These are phyloP conservation scores for Chelon labrosus DNA, from an alignment of 2,797 vertebrate genomes.

Conservation along the genomic window DNA sequence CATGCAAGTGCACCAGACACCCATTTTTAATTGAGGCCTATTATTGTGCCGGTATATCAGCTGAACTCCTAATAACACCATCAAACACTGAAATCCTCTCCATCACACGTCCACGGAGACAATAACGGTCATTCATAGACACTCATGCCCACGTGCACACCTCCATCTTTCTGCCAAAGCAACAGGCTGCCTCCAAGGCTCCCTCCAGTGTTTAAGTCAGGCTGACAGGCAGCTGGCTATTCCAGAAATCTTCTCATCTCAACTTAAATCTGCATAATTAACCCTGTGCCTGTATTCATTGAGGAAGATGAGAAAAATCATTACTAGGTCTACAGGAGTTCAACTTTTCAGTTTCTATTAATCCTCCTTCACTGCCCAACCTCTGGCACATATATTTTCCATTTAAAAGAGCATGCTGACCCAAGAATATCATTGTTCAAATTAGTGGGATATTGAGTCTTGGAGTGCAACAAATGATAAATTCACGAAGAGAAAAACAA, in stretches of 20 bases:
- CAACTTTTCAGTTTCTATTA: conserved; percentile 21
- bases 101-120: conserved; percentile 31
- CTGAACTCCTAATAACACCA: conserved; percentile 43
- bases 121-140: conserved; percentile 48
- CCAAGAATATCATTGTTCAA: conserved; percentile 18
- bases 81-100: conserved; percentile 43
- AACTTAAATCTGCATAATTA: conserved; percentile 45
- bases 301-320: conserved; percentile 31
- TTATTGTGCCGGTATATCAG: conserved; percentile 55
- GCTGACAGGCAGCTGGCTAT: conserved; percentile 11
- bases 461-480: conserved; percentile 18
- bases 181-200: conserved; percentile 35
- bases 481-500: conserved; percentile 18
- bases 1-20: conserved; percentile 14
- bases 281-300: conserved; percentile 30
- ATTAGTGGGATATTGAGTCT: conserved; percentile 2
- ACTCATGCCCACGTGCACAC: conserved; percentile 11
- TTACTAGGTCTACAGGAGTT: conserved; percentile 25
- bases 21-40: conserved; percentile 50
- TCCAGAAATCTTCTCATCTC: conserved; percentile 38
- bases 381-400: conserved; percentile 17
- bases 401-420: conserved; percentile 21
- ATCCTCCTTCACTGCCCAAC: conserved; percentile 16
- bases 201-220: conserved; percentile 14
- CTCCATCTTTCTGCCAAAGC: conserved; percentile 41